A percentile compares a stretch with the other conserved stretches of the same genome.
These are phyloP conservation scores for Ecliptopera silaceata DNA, from an alignment of 2,888 invertebrate genomes.

Conservation along the genomic window DNA sequence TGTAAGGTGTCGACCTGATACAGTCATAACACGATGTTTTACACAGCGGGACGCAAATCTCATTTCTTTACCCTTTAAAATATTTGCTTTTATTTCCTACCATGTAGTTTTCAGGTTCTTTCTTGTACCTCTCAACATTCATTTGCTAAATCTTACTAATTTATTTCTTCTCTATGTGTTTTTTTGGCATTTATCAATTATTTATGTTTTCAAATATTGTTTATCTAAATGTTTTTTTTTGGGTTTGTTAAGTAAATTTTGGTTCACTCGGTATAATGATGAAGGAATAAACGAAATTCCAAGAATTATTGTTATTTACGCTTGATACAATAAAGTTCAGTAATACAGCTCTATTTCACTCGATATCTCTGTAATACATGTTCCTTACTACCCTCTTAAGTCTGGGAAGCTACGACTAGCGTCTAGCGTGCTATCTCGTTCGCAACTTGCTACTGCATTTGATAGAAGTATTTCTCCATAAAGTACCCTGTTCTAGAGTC, in stretches of 20 bases:
- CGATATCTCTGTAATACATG: slow-evolving; percentile 29
- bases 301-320: slow-evolving; percentile 9
- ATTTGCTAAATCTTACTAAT: too few relatives aligned
- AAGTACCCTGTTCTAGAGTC: slow-evolving; percentile 49
- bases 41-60: slow-evolving; percentile 32
- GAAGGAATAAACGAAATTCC: background rate
- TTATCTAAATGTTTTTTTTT: too few relatives aligned
- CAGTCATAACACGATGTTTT: slow-evolving; percentile 51
- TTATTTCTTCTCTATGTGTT: too few relatives aligned
- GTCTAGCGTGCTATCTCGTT: slow-evolving; percentile 31
- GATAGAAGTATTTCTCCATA: slow-evolving; percentile 38
- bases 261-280: too few relatives aligned
- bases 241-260: too few relatives aligned
- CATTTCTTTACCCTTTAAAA: slow-evolving; percentile 29
- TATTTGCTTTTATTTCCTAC: slow-evolving; percentile 15
- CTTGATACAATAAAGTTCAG: slow-evolving; percentile 6
- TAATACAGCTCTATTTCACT: slow-evolving; percentile 17
- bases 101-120: background rate
- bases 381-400: slow-evolving; percentile 31
- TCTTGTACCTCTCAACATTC: too few relatives aligned
- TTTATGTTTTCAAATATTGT: too few relatives aligned
- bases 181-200: too few relatives aligned
- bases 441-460: slow-evolving; percentile 32
- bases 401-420: slow-evolving; percentile 28
- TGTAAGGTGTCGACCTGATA: slow-evolving; percentile 52